Percentiles rank a stretch among this genome's conserved stretches.
Conservation (phyloP, 2,888 invertebrate species). For the Philereme transversata region DNA sequence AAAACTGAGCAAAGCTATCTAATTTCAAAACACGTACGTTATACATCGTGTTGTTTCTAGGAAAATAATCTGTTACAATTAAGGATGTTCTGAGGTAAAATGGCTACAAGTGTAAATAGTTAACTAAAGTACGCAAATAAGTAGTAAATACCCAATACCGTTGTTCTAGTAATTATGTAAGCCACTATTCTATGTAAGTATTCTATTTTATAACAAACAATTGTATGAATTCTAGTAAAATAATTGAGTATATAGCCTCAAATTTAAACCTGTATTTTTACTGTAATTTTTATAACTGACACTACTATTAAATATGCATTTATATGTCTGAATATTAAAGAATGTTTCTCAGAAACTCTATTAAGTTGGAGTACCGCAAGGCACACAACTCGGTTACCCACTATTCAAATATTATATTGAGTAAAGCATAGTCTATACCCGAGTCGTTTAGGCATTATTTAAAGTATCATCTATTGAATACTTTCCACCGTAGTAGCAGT, state of each 20-base stretch:
- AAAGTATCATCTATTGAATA: too few species aligned
- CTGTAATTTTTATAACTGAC: neutral
- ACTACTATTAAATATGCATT: neutral
- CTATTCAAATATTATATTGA: neutral
- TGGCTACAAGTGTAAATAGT: slow-evolving; percentile 1
- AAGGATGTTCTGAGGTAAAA: slow-evolving; percentile 11
- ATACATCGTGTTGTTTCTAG: slow-evolving; percentile 7
- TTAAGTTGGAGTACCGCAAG: neutral
- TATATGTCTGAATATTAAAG: neutral
- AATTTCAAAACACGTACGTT: too few species aligned
- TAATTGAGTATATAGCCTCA: too few species aligned
- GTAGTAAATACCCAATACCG: neutral
- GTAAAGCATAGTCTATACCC: too few species aligned
- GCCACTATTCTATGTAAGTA: slow-evolving; percentile 1
- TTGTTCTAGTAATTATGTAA: slow-evolving; percentile 4
- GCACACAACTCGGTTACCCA: slow-evolving; percentile 1
- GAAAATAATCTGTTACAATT: slow-evolving; percentile 6
- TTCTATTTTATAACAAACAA: neutral
- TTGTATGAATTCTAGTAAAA: neutral
- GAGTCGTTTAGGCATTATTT: too few species aligned
- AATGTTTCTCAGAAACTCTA: neutral
- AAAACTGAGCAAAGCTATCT: neutral
- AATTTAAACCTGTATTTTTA: neutral
- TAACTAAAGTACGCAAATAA: neutral
- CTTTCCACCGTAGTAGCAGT: neutral